These are phyloP conservation scores for Erebia ligea DNA, from an alignment of 2,888 invertebrate genomes.

Conservation along the genomic window DNA sequence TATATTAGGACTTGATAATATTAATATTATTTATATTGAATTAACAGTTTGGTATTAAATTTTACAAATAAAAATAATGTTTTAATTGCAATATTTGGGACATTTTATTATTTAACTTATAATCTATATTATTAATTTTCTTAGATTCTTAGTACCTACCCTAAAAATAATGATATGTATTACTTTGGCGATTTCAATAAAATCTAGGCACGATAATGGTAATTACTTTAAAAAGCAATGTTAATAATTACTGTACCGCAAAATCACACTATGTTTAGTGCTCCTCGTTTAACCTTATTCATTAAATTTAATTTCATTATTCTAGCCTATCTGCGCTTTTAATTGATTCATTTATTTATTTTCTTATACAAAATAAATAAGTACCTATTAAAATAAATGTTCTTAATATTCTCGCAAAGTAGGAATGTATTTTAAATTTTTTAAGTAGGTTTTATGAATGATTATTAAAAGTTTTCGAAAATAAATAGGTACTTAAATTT, in stretches of 20 bases:
- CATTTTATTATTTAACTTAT: background rate
- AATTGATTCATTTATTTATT: background rate
- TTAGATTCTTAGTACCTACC: conserved; percentile 51
- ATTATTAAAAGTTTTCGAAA: background rate
- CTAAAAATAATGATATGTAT: conserved; percentile 67
- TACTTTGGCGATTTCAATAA: conserved; percentile 68
- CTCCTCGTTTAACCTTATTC: conserved; percentile 10
- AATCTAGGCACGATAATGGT: conserved; percentile 72
- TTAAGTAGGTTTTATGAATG: background rate
- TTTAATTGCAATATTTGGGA: background rate
- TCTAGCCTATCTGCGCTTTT: conserved; percentile 5
- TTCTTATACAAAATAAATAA: background rate
- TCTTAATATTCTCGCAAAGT: background rate
- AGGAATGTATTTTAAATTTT: background rate
- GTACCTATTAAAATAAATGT: background rate
- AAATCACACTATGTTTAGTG: conserved; percentile 18
- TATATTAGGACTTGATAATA: background rate
- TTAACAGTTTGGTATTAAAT: background rate
- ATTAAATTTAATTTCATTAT: background rate
- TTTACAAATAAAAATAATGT: background rate
- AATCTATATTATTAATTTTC: conserved; percentile 19
- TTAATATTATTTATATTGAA: background rate
- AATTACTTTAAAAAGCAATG: conserved; percentile 43
- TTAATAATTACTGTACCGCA: conserved; percentile 22
- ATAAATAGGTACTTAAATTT: background rate